phyloP scores from a whole-genome alignment of 2,113 vertebrate species.

The Python bivittatus region DNA sequence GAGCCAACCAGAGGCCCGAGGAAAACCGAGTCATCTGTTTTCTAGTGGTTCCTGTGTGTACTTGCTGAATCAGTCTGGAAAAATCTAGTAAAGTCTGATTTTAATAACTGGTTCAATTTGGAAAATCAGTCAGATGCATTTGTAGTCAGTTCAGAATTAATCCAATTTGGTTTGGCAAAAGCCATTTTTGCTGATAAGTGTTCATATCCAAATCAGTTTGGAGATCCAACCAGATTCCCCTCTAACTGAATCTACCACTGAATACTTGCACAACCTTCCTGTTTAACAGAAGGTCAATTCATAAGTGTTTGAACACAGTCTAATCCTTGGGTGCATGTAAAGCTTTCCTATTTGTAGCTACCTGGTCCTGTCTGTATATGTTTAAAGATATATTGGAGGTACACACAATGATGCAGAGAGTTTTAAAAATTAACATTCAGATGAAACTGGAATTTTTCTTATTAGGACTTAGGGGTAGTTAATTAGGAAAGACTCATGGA shows the following conservation, averaged over 20 bases:
- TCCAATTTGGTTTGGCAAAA: background rate
- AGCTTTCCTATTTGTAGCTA: background rate
- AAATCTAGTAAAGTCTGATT: background rate
- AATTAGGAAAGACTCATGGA: background rate
- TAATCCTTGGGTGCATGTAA: background rate
- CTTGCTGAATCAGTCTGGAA: background rate
- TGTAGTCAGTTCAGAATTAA: background rate
- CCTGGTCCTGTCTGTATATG: background rate
- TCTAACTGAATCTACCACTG: background rate
- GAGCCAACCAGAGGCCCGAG: background rate
- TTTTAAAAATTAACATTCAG: background rate
- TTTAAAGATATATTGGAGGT: background rate
- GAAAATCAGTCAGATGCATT: background rate
- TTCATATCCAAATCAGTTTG: background rate
- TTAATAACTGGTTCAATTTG: background rate
- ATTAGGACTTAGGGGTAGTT: background rate
- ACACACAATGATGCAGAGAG: background rate
- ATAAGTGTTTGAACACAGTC: background rate
- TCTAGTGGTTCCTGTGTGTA: background rate
- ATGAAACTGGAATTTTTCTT: background rate
- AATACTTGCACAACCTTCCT: background rate
- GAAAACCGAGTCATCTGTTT: no score
- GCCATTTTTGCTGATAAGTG: background rate
- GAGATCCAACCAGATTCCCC: background rate
- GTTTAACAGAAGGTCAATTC: background rate